phyloP scores from a whole-genome alignment of 1,140 invertebrate genomes.

The Polyergus mexicanus region DNA sequence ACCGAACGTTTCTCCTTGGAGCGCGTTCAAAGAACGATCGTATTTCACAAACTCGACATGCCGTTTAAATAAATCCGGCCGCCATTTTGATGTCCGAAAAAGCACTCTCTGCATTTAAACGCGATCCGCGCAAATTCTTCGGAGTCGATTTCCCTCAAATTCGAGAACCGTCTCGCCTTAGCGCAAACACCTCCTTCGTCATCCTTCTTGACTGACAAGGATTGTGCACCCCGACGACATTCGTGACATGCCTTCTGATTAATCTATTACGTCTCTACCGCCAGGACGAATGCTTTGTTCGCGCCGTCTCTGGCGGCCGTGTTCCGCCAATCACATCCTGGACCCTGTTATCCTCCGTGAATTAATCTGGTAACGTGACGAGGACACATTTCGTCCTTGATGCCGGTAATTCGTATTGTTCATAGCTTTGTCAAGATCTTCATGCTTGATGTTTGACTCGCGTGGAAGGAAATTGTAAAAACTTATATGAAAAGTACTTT shows the following conservation, averaged over 20 bases:
- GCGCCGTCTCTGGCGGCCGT: conserved; percentile 58
- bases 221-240: conserved; percentile 55
- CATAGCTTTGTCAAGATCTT: conserved; percentile 35
- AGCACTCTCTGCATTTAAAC: conserved; percentile 51
- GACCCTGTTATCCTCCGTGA: conserved; percentile 55
- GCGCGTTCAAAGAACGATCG: conserved; percentile 40
- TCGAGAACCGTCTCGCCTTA: neutral
- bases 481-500: neutral
- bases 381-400: conserved; percentile 44
- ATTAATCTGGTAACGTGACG: conserved; percentile 65
- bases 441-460: conserved; percentile 19
- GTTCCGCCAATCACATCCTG: conserved; percentile 66
- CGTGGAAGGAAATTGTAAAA: conserved; percentile 13
- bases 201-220: conserved; percentile 34
- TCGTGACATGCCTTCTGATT: conserved; percentile 68
- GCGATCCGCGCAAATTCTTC: conserved; percentile 56
- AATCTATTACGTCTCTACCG: conserved; percentile 68
- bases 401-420: conserved; percentile 34
- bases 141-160: conserved; percentile 48
- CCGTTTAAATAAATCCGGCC: conserved; percentile 59
- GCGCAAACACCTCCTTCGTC: conserved; percentile 1
- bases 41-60: conserved; percentile 56
- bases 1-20: conserved; percentile 59
- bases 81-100: conserved; percentile 56
- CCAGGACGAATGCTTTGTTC: conserved; percentile 60